Percentiles rank a stretch among this genome's conserved stretches.
These are phyloP conservation scores for Poecilia latipinna DNA, from an alignment of 2,113 vertebrate species.

Conservation along the genomic window DNA sequence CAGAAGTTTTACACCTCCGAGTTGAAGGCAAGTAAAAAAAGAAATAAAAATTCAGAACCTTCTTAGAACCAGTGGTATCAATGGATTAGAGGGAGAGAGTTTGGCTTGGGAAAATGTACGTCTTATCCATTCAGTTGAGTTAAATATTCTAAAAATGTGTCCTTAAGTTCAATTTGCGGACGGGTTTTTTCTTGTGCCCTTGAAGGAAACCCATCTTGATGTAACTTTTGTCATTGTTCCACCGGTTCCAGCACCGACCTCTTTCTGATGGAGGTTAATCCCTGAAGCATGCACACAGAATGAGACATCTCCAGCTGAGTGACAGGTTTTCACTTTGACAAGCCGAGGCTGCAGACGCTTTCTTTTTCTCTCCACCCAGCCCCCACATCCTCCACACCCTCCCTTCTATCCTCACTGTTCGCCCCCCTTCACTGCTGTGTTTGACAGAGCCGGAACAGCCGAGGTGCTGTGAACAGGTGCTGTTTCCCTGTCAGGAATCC, in stretches of 20 bases:
- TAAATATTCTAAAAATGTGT: neutral
- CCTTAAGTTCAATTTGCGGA: neutral
- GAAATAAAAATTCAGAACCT: neutral
- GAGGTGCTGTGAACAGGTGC: slow-evolving; percentile 62
- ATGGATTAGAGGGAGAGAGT: too few relatives aligned
- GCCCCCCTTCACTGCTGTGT: slow-evolving; percentile 2
- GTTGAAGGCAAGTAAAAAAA: too few relatives aligned
- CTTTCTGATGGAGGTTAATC: slow-evolving; percentile 48
- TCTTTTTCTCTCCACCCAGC: neutral
- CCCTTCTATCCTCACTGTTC: neutral
- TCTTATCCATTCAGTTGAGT: neutral
- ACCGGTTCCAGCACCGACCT: slow-evolving; percentile 17
- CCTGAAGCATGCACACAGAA: slow-evolving; percentile 22
- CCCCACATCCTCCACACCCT: neutral
- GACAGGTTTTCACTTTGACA: slow-evolving; percentile 26
- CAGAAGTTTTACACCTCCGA: neutral
- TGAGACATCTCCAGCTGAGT: slow-evolving; percentile 35
- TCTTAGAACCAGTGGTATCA: neutral
- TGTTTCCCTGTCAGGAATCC: slow-evolving; percentile 39
- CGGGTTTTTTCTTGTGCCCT: neutral
- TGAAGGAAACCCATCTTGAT: slow-evolving; percentile 18
- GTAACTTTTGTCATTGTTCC: slow-evolving; percentile 18
- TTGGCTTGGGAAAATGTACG: neutral
- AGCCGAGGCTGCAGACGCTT: slow-evolving; percentile 1
- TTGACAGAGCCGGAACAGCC: slow-evolving; percentile 16